Percentiles rank a stretch among this genome's conserved stretches.
phyloP scores from a whole-genome alignment of 2,113 vertebrate genomes.

The Mustelus asterias region DNA sequence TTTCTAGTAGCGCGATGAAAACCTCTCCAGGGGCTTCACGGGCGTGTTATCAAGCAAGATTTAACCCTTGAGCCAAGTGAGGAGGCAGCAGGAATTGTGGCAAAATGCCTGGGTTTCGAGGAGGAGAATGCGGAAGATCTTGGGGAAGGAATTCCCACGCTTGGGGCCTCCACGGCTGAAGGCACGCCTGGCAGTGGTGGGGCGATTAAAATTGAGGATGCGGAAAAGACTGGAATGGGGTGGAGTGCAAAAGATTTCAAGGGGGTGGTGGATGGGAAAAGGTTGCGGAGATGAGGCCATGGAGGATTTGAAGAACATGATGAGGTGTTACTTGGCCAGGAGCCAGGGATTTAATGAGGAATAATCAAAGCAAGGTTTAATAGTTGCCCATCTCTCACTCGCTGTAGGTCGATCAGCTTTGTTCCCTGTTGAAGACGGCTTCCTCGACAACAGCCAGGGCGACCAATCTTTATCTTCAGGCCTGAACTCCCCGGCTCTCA shows the following conservation, averaged over 20 bases:
- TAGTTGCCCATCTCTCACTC: not conserved
- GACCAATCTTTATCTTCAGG: constrained; percentile 21
- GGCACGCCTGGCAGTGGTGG: not conserved
- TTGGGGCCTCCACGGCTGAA: not conserved
- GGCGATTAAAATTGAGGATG: not conserved
- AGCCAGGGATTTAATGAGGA: not conserved
- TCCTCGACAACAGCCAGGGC: constrained; percentile 21
- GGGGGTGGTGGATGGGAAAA: not conserved
- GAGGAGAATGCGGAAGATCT: not conserved
- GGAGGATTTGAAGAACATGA: not conserved
- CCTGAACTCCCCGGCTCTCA: constrained; percentile 25
- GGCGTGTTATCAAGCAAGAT: not conserved
- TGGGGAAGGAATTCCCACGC: not conserved
- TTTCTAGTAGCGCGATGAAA: too few relatives aligned
- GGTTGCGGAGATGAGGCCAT: not conserved
- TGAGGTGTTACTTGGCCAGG: not conserved
- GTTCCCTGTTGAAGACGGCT: constrained; percentile 27
- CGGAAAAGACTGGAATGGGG: not conserved
- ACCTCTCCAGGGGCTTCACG: too few relatives aligned
- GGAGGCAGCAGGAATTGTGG: not conserved
- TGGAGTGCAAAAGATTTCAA: not conserved
- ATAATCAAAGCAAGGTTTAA: not conserved
- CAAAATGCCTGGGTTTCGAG: not conserved
- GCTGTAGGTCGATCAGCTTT: constrained; percentile 8
- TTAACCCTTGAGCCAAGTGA: not conserved